These are phyloP conservation scores for Aspiorhynchus laticeps DNA, from an alignment of 2,113 vertebrate species.

Conservation along the genomic window DNA sequence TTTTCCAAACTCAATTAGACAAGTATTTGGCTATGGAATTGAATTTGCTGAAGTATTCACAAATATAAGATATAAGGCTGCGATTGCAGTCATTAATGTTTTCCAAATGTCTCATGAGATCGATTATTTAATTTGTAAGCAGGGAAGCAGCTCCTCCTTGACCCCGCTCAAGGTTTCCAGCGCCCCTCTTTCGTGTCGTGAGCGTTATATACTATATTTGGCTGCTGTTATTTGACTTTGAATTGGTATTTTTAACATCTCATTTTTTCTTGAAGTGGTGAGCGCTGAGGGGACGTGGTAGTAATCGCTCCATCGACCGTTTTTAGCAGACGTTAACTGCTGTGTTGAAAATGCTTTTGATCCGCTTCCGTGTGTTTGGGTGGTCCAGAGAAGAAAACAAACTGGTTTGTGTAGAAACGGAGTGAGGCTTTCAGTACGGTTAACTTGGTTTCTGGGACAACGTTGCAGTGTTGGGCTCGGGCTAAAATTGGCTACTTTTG, in stretches of 20 bases:
- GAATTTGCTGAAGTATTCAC: neutral
- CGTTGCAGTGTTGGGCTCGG: neutral
- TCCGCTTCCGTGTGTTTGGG: slow-evolving; percentile 52
- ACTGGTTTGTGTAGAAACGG: slow-evolving; percentile 28
- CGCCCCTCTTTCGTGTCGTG: neutral
- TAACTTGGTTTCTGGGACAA: slow-evolving; percentile 41
- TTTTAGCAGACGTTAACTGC: slow-evolving; percentile 16
- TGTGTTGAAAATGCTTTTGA: slow-evolving; percentile 40
- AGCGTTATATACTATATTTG: slow-evolving; percentile 9
- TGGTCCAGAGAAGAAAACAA: slow-evolving; percentile 51
- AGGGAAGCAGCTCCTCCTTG: neutral
- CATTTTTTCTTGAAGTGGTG: neutral
- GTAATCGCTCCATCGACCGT: slow-evolving; percentile 13
- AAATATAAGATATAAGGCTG: neutral
- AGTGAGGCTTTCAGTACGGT: slow-evolving; percentile 14
- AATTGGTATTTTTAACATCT: neutral
- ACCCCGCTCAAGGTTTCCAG: slow-evolving; percentile 6
- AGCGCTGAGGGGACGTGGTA: slow-evolving; percentile 17
- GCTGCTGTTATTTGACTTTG: slow-evolving; percentile 22
- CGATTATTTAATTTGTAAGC: slow-evolving; percentile 22
- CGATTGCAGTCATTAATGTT: neutral
- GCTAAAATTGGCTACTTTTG: slow-evolving; percentile 38
- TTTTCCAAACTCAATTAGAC: slow-evolving; percentile 42
- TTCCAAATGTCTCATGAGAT: slow-evolving; percentile 21
- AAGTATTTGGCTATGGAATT: slow-evolving; percentile 10